Base-by-base conservation (phyloP, 2,888 invertebrate genomes). In the Cephus runcator region DNA sequence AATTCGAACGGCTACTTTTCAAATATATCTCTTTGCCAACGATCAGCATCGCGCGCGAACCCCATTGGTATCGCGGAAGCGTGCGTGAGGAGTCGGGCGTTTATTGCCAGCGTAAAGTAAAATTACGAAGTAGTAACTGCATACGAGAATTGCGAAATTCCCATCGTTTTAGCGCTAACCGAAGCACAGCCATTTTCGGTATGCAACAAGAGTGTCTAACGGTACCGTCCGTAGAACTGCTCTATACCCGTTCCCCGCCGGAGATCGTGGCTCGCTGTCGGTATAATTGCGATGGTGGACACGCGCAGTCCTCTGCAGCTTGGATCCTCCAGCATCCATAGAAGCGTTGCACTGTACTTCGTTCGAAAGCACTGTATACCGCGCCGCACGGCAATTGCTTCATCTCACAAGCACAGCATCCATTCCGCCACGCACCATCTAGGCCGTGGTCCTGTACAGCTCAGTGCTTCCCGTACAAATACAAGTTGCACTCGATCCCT, bases 71-170 rank as follows among this genome's bases (percentile, higher is more conserved):
- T 86, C 85, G 85, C 86, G 87, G 87, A 87, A 88, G 87, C 85
- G 83, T 87, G 87, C 86, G 87, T 87, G 87, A 87, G 84, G 83
- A 56, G 86, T 85, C 83, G 81, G 85, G 86, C 88, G 88, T 89
- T 90, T 89, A 89, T 88, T 88, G 86, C 88, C 80, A 85, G 84
- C 84, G 88, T 88, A 87, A 88, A 89, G 86, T 86, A 86, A 87
- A 90, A 89, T 90, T 89, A 90, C 88, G 56, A 23, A 85, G 85
- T 84, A 85, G 88, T 84, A 84, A 87, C 85, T 84, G 74, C 56
- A 77, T 76, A 36, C 79, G 56, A 35, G 56, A 31, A 75, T 30
- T 12, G 84, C 83, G 79, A 86, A 89, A 87, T 90, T 89, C 88
- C 87, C 90, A 89, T 87, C 87, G 86, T 87, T 89, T 89, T 86